Evolutionary conservation across 1,140 invertebrate species (phyloP).

Genomic region (Dinoponera quadriceps): DNA sequence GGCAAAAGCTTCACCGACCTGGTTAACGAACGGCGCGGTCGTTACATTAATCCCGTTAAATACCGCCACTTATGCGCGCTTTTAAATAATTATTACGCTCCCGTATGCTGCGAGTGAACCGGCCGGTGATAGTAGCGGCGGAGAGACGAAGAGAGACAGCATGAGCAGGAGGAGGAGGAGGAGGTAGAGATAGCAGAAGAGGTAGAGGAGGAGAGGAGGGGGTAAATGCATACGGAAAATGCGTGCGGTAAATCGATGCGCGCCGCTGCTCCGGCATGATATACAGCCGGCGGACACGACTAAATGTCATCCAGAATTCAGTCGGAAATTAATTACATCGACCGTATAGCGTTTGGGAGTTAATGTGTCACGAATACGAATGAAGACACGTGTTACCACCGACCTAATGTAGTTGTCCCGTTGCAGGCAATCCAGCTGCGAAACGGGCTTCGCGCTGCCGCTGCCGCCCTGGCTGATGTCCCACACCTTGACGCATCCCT

Average conservation of each 20-base stretch:
- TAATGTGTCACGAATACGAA: conserved; percentile 67
- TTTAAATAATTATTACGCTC: conserved; percentile 50
- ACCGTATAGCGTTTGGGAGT: conserved; percentile 66
- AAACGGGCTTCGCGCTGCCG: conserved; percentile 92
- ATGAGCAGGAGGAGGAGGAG: no score
- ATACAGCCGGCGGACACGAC: conserved; percentile 57
- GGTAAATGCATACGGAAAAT: conserved; percentile 54
- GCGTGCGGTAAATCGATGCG: conserved; percentile 46
- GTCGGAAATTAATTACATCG: conserved; percentile 61
- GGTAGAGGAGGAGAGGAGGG: not conserved
- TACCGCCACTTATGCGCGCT: conserved; percentile 37
- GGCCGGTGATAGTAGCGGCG: no score
- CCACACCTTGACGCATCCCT: conserved; percentile 99
- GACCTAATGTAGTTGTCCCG: conserved; percentile 98
- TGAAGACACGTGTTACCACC: conserved; percentile 65
- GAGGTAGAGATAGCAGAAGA: no score
- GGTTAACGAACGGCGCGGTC: conserved; percentile 1
- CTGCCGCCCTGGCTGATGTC: conserved; percentile 94
- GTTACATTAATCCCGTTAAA: conserved; percentile 11
- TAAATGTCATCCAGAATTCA: conserved; percentile 68
- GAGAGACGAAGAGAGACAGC: no score
- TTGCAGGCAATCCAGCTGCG: conserved; percentile 97
- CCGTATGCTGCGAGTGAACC: conserved; percentile 3
- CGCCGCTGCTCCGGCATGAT: conserved; percentile 46
- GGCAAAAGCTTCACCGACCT: conserved; percentile 96